Conservation (phyloP, 1,140 invertebrate species). For the Trinorchestia longiramus region DNA sequence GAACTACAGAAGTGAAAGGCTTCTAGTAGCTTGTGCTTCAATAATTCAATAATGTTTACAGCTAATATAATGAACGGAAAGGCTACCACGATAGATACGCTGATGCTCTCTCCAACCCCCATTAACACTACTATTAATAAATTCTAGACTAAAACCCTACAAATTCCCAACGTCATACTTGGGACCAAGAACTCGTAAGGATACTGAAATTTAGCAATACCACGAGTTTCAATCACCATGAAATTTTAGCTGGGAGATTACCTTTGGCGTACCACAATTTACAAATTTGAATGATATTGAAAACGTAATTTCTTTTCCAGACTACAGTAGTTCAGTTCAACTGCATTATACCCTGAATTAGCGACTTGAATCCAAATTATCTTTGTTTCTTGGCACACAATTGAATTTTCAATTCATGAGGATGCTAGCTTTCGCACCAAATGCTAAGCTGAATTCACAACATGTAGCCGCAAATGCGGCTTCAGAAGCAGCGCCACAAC, state of each 20-base stretch:
- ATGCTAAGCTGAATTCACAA: no score
- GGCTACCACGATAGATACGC: not conserved
- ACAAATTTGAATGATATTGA: not conserved
- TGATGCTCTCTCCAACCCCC: not conserved
- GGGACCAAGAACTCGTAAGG: not conserved
- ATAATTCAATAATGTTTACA: not conserved
- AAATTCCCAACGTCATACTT: not conserved
- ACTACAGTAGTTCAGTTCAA: not conserved
- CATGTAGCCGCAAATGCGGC: no score
- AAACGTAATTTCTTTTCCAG: not conserved
- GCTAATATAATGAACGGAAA: not conserved
- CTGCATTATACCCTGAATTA: not conserved
- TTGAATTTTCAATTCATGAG: no score
- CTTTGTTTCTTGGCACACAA: not conserved
- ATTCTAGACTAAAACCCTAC: not conserved
- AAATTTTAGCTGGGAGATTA: not conserved
- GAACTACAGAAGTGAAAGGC: not conserved
- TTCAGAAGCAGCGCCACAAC: no score
- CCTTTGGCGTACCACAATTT: not conserved
- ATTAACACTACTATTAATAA: not conserved
- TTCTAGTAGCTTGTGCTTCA: not conserved
- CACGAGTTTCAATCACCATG: not conserved
- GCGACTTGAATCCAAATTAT: not conserved
- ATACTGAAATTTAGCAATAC: not conserved
- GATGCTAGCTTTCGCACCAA: no score